Evolutionary conservation across 2,113 vertebrate species (phyloP).

Genomic region (Ranitomeya variabilis): DNA sequence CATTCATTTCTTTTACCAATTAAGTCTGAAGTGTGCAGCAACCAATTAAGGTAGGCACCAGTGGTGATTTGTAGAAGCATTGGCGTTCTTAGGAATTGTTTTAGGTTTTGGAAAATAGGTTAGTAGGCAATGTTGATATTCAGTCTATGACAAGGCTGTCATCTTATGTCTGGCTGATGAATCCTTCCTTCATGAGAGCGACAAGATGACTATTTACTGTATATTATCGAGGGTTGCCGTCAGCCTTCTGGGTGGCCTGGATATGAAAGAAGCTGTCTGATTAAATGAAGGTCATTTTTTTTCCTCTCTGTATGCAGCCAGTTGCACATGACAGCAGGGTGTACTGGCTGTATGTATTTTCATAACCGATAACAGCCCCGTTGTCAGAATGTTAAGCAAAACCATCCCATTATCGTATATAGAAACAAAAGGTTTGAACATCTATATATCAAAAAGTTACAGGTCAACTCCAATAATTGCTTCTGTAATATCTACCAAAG

Average conservation of each 20-base stretch:
- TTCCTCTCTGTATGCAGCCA: conserved; percentile 19
- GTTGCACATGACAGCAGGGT: conserved; percentile 3
- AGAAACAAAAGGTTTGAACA: background rate
- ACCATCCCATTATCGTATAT: background rate
- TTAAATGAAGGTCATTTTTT: conserved; percentile 26
- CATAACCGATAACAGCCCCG: background rate
- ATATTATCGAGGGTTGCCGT: background rate
- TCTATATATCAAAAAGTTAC: background rate
- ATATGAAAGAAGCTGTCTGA: conserved; percentile 42
- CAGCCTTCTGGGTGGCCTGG: conserved; percentile 45
- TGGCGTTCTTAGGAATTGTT: background rate
- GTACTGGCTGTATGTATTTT: background rate
- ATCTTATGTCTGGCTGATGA: conserved; percentile 25
- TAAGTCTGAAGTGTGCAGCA: background rate
- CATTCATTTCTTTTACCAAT: background rate
- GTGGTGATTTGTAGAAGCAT: background rate
- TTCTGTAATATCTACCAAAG: background rate
- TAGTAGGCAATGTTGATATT: background rate
- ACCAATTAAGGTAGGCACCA: background rate
- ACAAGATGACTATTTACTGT: conserved; percentile 36
- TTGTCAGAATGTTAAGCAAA: background rate
- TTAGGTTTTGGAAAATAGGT: conserved; percentile 1
- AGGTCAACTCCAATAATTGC: background rate
- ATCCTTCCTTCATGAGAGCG: background rate
- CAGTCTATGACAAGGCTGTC: background rate